Conservation (phyloP, 2,113 vertebrate species). For the Caloenas nicobarica region DNA sequence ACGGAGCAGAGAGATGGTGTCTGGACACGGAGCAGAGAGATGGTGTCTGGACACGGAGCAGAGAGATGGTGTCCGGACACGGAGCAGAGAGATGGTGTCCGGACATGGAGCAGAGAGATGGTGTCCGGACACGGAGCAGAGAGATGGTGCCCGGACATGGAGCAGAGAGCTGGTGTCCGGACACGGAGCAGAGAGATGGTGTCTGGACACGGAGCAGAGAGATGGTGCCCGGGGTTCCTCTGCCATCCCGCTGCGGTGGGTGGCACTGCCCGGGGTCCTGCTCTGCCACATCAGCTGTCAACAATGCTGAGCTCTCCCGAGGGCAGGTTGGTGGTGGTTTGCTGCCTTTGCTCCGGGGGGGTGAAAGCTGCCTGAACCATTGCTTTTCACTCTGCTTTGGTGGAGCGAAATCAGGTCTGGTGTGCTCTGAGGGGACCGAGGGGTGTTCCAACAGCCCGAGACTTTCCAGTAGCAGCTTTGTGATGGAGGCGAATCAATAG, state of each 20-base stretch:
- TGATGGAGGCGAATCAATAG: neutral
- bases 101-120: too few species aligned
- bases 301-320: fast-evolving
- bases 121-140: too few species aligned
- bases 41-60: too few species aligned
- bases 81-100: too few species aligned
- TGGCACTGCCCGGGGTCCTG: fast-evolving
- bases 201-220: too few species aligned
- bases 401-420: neutral
- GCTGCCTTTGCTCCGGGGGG: neutral
- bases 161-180: too few species aligned
- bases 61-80: too few species aligned
- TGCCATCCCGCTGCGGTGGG: neutral
- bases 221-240: too few species aligned
- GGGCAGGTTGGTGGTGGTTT: neutral
- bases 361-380: fast-evolving
- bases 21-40: too few species aligned
- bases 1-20: too few species aligned
- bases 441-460: neutral
- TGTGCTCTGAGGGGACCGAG: neutral
- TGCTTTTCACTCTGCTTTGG: neutral
- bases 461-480: neutral
- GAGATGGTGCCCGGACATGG: too few species aligned
- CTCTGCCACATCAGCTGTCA: neutral
- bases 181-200: too few species aligned